Base-by-base conservation (phyloP, 2,888 invertebrate species). In the Frankliniella intonsa region DNA sequence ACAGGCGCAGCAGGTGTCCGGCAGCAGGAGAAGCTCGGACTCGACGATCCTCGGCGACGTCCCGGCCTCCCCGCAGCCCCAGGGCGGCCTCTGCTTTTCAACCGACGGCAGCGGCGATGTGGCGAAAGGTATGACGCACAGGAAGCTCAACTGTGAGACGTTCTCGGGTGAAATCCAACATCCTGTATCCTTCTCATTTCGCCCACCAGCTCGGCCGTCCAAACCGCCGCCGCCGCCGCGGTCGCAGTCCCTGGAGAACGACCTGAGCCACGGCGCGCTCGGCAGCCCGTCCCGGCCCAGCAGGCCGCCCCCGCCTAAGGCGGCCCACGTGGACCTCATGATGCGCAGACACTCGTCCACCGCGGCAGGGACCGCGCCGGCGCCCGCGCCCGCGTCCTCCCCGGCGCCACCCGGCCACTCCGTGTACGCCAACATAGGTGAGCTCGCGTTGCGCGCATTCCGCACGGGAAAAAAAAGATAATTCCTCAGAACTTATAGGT, bases 181-280 rank as follows among this genome's bases (percentile, higher is more conserved):
- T 5, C 38, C 38, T 38, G 38, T 38, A 38, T 38, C 38, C 3
- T 38, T 5, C 38, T 38, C 38, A 38, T 38, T 5, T 22, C 69
- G n/a, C 62, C 7, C n/a, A 84, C 81, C 86, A 88, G 89, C 87
- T 76, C 88, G 91, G 55, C 91, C 91, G 10, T 91, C 89, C 82
- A 92, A 92, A 86, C 94, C 94, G 17, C 95, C 95, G 0, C 95
- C 95, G 11, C 96, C 94, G 1, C 94, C 95, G 0, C 91, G 95
- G 50, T 90, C 92, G 88, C 86, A 89, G 86, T 87, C 93, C 86
- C 86, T 89, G 83, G 88, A 88, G 86, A 87, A 90, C 86, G 85
- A 89, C 88, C 22, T 22, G n/a, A 69, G 84, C 90, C 89, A 80
- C 94, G 50, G 93, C 93, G 12, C 94, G 62, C 62, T 17, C 19